A percentile compares a stretch with the other conserved stretches of the same genome.
phyloP scores from a whole-genome alignment of 1,140 invertebrate species.

The Drosophila sproati region DNA sequence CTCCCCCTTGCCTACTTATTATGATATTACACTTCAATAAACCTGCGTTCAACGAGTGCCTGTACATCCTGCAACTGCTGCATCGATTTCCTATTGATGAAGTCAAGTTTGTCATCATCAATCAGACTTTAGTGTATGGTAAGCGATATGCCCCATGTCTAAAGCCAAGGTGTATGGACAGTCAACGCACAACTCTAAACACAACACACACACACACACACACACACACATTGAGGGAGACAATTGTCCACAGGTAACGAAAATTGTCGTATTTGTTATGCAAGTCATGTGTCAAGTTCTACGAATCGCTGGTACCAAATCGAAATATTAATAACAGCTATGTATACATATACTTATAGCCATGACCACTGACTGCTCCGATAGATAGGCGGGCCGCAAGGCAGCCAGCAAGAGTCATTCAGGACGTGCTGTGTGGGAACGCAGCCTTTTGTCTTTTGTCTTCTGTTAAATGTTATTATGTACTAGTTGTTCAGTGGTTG shows the following conservation, averaged over 20 bases:
- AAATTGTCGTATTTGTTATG: slow-evolving; percentile 71
- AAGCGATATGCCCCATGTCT: slow-evolving; percentile 33
- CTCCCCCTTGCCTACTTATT: not conserved
- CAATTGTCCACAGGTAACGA: slow-evolving; percentile 60
- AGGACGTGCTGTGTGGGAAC: slow-evolving; percentile 65
- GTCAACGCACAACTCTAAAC: not conserved
- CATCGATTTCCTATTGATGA: slow-evolving; percentile 43
- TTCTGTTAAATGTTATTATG: slow-evolving; percentile 32
- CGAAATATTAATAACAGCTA: slow-evolving; percentile 81
- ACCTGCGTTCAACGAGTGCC: slow-evolving; percentile 5
- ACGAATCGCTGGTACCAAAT: slow-evolving; percentile 80
- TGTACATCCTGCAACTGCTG: slow-evolving; percentile 8
- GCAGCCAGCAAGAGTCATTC: slow-evolving; percentile 5
- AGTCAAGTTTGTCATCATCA: slow-evolving; percentile 49
- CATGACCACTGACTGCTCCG: slow-evolving; percentile 39
- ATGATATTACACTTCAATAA: slow-evolving; percentile 9
- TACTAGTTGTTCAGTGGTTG: slow-evolving; percentile 51
- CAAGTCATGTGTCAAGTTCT: slow-evolving; percentile 77
- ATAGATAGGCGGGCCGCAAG: slow-evolving; percentile 21
- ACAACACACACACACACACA: not conserved
- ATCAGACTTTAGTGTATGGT: slow-evolving; percentile 26
- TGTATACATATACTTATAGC: slow-evolving; percentile 30
- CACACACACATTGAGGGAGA: not conserved
- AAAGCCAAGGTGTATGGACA: slow-evolving; percentile 15
- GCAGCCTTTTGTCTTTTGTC: slow-evolving; percentile 68